Base-by-base conservation (phyloP, 2,113 vertebrate genomes). In the Naja naja region DNA sequence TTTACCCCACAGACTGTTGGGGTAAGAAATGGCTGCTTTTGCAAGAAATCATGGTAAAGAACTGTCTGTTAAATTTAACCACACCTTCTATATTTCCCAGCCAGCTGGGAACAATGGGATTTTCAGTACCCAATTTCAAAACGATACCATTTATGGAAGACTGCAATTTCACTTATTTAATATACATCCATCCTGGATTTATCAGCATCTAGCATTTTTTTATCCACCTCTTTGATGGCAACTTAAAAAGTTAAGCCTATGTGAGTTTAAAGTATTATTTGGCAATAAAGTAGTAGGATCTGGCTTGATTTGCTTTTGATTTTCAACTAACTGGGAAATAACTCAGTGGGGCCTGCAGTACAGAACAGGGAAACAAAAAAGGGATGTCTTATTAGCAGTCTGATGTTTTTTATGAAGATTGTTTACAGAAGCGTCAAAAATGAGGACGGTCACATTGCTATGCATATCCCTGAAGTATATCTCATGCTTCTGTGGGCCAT, bases 181-280 rank as follows among this genome's bases (percentile, higher is more conserved):
- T 43, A 81, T 22, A 81, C 74, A 47, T 7, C n/a, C 56, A 2
- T n/a, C n/a, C 87, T n/a, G 30, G 49, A 3, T 18, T 8, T 91
- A 10, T 95, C 56, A 85, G 60, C 30, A 89, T n/a, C n/a, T 64
- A 49, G 60, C 58, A 87, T 54, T 54, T 39, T 39, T 93, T n/a
- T 23, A 55, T 53, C 7, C 16, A 22, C 39, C 14, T 91, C 4
- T 53, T 25, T 64, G 92, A 93, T 85, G 34, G 16, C 45, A 58
- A 30, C 23, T 58, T 88, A 86, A 52, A 89, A 91, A 89, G 74
- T 89, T 53, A 91, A 85, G 91, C 30, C 85, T 92, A 6, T 74
- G 30, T 93, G 87, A 91, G 69, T 53, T 25, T 0, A 5, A 58
- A 95, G 94, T 85, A 91, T 97, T 93, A 94, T 93, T 91, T 20